phyloP scores from a whole-genome alignment of 2,113 vertebrate species.

The Ploceus nigricollis region DNA sequence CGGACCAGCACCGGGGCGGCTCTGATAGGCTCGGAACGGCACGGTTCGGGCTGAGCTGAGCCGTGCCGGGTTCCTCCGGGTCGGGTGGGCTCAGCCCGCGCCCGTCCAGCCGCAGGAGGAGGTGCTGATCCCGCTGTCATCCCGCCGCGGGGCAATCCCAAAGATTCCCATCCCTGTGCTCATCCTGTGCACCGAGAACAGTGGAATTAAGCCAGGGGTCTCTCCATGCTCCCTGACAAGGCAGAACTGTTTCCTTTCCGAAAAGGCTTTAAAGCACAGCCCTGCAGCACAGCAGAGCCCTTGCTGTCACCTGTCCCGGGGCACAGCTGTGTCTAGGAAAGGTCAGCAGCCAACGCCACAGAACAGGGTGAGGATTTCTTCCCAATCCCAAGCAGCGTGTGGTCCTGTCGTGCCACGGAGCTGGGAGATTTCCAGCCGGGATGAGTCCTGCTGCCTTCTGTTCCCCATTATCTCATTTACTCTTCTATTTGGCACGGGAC shows the following conservation, averaged over 20 bases:
- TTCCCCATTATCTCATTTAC: background rate
- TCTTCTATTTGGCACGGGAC: background rate
- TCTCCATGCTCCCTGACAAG: background rate
- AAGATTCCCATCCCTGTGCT: background rate
- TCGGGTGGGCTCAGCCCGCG: background rate
- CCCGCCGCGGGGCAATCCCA: background rate
- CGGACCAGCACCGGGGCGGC: background rate
- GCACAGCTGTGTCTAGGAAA: background rate
- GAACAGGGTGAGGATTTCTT: background rate
- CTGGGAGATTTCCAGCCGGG: background rate
- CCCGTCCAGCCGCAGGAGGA: background rate
- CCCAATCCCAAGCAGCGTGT: background rate
- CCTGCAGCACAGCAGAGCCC: background rate
- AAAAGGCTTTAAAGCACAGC: background rate
- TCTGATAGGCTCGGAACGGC: background rate
- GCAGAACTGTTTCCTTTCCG: background rate
- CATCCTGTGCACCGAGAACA: background rate
- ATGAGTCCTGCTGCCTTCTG: background rate
- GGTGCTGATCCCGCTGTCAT: background rate
- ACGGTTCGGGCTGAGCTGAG: too few species aligned
- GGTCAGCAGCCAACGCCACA: background rate
- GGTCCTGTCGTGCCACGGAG: background rate
- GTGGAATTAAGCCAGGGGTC: background rate
- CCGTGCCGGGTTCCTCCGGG: fast-evolving
- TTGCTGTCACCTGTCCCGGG: background rate